phyloP scores from a whole-genome alignment of 2,797 vertebrate species.

The Vultur gryphus region DNA sequence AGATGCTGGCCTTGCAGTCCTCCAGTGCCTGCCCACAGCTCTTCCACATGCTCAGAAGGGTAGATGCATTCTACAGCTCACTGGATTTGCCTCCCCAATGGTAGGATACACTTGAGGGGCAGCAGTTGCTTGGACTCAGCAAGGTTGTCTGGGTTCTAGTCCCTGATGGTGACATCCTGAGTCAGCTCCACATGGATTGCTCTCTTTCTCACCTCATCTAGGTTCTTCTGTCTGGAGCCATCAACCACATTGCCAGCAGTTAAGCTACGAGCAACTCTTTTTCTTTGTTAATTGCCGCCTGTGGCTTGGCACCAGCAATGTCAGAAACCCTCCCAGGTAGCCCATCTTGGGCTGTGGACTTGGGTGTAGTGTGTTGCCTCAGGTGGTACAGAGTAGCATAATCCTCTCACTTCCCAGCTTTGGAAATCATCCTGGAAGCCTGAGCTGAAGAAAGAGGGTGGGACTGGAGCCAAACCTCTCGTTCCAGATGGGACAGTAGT shows the following conservation, averaged over 20 bases:
- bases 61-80: neutral
- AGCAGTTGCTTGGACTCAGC: neutral
- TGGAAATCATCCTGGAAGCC: conserved; percentile 44
- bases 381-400: neutral
- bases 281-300: conserved; percentile 13
- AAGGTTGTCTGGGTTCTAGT: neutral
- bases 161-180: neutral
- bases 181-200: neutral
- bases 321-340: conserved; percentile 54
- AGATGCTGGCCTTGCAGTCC: neutral
- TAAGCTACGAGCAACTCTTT: neutral
- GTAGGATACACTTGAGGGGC: neutral
- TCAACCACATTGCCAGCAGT: conserved; percentile 13
- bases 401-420: conserved; percentile 11
- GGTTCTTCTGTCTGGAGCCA: neutral
- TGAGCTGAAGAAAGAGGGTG: conserved; percentile 23
- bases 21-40: neutral
- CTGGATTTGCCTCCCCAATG: neutral
- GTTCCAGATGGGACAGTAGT: conserved; percentile 25
- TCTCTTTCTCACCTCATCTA: neutral
- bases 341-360: conserved; percentile 41
- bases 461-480: conserved; percentile 42
- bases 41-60: neutral
- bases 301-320: conserved; percentile 40
- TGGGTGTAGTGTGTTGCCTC: conserved; percentile 45